A percentile compares a stretch with the other conserved stretches of the same genome.
Evolutionary conservation across 2,797 vertebrate genomes (phyloP).

Genomic region (Phylloscopus collybita): DNA sequence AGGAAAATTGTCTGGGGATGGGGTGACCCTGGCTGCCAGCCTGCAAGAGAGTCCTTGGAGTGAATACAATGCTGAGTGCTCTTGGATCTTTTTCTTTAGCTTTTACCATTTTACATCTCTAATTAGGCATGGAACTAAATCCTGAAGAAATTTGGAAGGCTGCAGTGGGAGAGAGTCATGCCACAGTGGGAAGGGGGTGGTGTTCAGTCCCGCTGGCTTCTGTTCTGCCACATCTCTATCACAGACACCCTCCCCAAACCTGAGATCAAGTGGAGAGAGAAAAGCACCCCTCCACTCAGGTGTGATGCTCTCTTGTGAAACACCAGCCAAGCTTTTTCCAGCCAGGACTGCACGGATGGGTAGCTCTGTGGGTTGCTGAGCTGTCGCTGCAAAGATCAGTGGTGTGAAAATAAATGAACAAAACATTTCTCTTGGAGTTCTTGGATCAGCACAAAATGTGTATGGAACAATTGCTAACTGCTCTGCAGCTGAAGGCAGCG

Average conservation of each 20-base stretch:
- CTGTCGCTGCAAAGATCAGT: background rate
- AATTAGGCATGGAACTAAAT: background rate
- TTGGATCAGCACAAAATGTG: fast-evolving
- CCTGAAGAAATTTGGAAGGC: background rate
- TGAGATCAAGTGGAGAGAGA: background rate
- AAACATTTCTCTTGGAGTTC: background rate
- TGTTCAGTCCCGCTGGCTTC: background rate
- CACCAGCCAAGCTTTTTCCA: background rate
- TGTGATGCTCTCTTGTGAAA: background rate
- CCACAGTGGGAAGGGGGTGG: background rate
- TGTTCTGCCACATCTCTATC: background rate
- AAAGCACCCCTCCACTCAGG: fast-evolving
- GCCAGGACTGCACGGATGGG: background rate
- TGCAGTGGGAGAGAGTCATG: background rate
- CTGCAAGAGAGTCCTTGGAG: background rate
- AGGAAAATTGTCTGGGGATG: background rate
- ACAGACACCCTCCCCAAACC: background rate
- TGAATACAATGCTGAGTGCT: background rate
- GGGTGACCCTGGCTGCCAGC: background rate
- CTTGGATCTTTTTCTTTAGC: background rate
- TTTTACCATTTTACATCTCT: background rate
- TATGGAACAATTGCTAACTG: background rate
- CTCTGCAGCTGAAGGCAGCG: background rate
- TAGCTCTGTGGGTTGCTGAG: background rate
- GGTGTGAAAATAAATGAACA: background rate